Conservation (phyloP, 2,888 invertebrate species). For the Geotrupes spiniger region DNA sequence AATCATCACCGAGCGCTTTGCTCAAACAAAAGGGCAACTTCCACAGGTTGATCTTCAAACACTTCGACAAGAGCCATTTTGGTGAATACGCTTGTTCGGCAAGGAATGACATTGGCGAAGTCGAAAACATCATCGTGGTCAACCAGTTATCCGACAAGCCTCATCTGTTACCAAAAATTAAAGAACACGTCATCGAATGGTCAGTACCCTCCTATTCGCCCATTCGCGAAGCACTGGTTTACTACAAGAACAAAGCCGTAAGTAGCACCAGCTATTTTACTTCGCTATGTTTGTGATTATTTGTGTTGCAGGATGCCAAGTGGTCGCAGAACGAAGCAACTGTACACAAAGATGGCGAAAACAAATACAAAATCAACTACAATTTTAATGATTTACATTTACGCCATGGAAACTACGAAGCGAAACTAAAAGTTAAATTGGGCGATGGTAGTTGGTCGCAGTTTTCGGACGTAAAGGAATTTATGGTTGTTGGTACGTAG, state of each 20-base stretch:
- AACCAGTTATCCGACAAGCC: no score
- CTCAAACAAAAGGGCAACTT: constrained; percentile 35
- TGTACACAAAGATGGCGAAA: constrained; percentile 36
- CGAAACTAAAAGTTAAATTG: constrained; percentile 32
- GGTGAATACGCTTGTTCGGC: constrained; percentile 51
- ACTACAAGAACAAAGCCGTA: constrained; percentile 50
- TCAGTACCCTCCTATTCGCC: constrained; percentile 50
- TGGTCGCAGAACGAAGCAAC: constrained; percentile 43
- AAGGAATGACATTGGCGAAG: constrained; percentile 42
- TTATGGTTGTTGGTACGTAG: no score
- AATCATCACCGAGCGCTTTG: constrained; percentile 26
- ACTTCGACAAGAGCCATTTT: constrained; percentile 45
- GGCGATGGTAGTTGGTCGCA: no score
- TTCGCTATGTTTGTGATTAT: constrained; percentile 1
- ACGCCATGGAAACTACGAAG: constrained; percentile 48
- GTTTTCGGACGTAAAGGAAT: no score
- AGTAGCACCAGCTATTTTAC: no score
- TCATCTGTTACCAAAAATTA: constrained; percentile 16
- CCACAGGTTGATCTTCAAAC: constrained; percentile 34
- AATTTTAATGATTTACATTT: constrained; percentile 44
- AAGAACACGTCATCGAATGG: constrained; percentile 48
- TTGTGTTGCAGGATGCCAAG: constrained; percentile 39
- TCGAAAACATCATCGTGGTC: constrained; percentile 35
- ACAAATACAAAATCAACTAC: constrained; percentile 46
- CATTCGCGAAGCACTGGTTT: constrained; percentile 47